Conservation (phyloP, 2,888 invertebrate genomes). For the Amblyjoppa fuscipennis region DNA sequence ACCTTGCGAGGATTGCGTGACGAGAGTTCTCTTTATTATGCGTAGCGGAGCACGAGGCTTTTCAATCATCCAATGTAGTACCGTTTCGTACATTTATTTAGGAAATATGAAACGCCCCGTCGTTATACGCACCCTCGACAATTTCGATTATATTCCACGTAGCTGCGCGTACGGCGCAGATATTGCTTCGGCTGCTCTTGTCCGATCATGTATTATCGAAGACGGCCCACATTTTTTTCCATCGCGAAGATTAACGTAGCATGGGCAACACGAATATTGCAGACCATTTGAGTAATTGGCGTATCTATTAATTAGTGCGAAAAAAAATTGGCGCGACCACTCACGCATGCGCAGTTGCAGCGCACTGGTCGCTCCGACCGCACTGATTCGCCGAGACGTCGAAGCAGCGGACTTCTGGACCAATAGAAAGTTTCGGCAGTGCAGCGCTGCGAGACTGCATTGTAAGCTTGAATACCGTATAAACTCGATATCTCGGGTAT, state of each 20-base stretch:
- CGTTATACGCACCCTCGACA: not conserved
- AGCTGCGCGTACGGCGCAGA: not conserved
- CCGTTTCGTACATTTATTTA: not conserved
- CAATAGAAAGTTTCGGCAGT: constrained; percentile 13
- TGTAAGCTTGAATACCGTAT: constrained; percentile 16
- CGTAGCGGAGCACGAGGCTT: not conserved
- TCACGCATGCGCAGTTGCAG: constrained; percentile 5
- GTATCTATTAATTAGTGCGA: not conserved
- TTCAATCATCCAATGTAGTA: not conserved
- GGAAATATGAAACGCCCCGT: not conserved
- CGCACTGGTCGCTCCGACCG: not conserved
- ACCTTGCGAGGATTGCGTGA: not conserved
- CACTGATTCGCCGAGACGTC: constrained; percentile 32
- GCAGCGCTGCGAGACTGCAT: constrained; percentile 1
- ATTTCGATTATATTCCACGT: not conserved
- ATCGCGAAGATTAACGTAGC: not conserved
- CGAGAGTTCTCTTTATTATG: constrained; percentile 10
- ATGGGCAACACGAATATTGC: not conserved
- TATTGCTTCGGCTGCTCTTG: not conserved
- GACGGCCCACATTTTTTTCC: not conserved
- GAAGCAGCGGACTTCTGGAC: not conserved
- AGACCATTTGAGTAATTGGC: constrained; percentile 2
- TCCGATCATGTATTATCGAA: not conserved
- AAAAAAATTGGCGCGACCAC: constrained; percentile 25
- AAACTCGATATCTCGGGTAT: constrained; percentile 36